phyloP scores from a whole-genome alignment of 2,888 invertebrate species.

The Cephus spinipes region DNA sequence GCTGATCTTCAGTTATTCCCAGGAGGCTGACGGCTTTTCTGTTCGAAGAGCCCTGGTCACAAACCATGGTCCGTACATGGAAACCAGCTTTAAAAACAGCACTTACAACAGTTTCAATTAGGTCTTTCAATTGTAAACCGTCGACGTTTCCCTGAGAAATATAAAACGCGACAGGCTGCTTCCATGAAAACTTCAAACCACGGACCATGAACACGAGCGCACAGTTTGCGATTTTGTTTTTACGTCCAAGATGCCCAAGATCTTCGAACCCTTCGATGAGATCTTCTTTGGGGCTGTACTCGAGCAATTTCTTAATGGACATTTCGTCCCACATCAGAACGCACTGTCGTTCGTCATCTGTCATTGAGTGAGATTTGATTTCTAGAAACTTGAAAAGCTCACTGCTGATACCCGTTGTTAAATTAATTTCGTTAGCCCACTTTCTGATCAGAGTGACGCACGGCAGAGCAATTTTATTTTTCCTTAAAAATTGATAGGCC shows the following conservation, averaged over 20 bases:
- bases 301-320: conserved; percentile 34
- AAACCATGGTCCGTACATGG: conserved; percentile 32
- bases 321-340: conserved; percentile 44
- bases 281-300: conserved; percentile 35
- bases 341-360: conserved; percentile 31
- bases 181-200: conserved; percentile 37
- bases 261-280: conserved; percentile 38
- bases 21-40: conserved; percentile 28
- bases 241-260: conserved; percentile 31
- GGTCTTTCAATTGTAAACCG: conserved; percentile 16
- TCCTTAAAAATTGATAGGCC: conserved; percentile 37
- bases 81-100: conserved; percentile 28
- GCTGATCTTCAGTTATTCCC: conserved; percentile 30
- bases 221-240: conserved; percentile 32
- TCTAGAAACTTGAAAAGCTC: conserved; percentile 33
- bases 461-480: conserved; percentile 39
- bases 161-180: conserved; percentile 39
- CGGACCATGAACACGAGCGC: conserved; percentile 41
- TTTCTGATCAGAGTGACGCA: conserved; percentile 35
- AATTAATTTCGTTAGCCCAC: conserved; percentile 41
- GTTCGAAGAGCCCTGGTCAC: conserved; percentile 37
- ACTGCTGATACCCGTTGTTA: conserved; percentile 36
- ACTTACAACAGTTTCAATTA: conserved; percentile 28
- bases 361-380: conserved; percentile 40
- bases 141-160: conserved; percentile 26